phyloP scores from a whole-genome alignment of 2,888 invertebrate species.

The Mimas tiliae region DNA sequence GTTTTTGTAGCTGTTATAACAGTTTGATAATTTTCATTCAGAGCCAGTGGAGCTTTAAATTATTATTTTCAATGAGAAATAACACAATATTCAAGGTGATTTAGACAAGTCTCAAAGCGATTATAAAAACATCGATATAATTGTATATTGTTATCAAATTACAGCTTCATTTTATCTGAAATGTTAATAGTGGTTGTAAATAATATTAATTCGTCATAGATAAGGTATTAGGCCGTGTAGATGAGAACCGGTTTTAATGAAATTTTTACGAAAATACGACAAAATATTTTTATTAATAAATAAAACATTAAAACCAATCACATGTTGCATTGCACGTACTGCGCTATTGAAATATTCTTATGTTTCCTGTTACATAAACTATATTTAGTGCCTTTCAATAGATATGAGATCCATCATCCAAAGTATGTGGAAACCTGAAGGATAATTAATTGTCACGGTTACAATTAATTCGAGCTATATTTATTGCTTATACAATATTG shows the following conservation, averaged over 20 bases:
- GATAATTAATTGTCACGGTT: background rate
- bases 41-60: constrained; percentile 10
- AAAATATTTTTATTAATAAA: background rate
- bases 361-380: background rate
- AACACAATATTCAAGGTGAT: constrained; percentile 25
- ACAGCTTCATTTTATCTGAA: constrained; percentile 20
- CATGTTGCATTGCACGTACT: background rate
- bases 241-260: background rate
- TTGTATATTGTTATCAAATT: constrained; percentile 8
- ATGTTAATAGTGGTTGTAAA: constrained; percentile 22
- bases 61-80: constrained; percentile 23
- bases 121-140: constrained; percentile 20
- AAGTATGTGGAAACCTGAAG: background rate
- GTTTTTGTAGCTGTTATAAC: background rate
- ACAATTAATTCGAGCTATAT: background rate
- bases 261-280: background rate
- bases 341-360: background rate
- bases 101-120: constrained; percentile 20
- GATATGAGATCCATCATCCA: background rate
- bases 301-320: background rate
- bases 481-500: too few relatives aligned
- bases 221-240: constrained; percentile 3
- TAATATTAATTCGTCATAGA: constrained; percentile 19
- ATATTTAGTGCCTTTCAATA: background rate
- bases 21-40: background rate